Percentiles rank a stretch among this genome's conserved stretches.
These are phyloP conservation scores for Adoxophyes honmai DNA, from an alignment of 1,140 invertebrate genomes.

Conservation along the genomic window DNA sequence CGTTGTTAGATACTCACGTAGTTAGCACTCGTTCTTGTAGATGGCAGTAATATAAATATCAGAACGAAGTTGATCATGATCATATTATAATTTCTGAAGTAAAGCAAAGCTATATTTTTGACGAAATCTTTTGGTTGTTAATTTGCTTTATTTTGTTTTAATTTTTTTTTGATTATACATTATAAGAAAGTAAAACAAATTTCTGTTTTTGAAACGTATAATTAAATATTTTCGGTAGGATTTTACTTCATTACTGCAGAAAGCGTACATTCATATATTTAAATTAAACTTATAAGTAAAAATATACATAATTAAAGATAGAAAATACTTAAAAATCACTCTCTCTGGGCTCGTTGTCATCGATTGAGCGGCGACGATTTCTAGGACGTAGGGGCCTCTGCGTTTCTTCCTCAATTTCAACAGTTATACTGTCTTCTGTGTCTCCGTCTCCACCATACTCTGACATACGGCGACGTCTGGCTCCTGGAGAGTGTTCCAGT, in stretches of 20 bases:
- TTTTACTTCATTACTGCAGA: not conserved
- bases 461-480: slow-evolving; percentile 52
- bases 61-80: too few species aligned
- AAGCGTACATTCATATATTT: not conserved
- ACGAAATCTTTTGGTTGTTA: too few species aligned
- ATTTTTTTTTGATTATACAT: too few species aligned
- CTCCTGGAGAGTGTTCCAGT: slow-evolving; percentile 61
- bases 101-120: too few species aligned
- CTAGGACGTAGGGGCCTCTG: slow-evolving; percentile 45
- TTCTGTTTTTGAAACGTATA: not conserved
- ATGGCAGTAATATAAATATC: too few species aligned
- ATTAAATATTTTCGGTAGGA: not conserved
- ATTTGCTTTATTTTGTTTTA: too few species aligned
- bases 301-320: too few species aligned
- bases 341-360: slow-evolving; percentile 49
- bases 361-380: slow-evolving; percentile 43
- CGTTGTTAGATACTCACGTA: too few species aligned
- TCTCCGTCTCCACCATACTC: slow-evolving; percentile 36
- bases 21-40: too few species aligned
- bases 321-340: slow-evolving; percentile 52
- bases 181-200: too few species aligned
- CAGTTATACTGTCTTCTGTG: slow-evolving; percentile 35
- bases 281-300: not conserved
- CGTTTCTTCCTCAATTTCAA: slow-evolving; percentile 55
- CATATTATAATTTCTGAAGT: too few species aligned